Base-by-base conservation (phyloP, 2,888 invertebrate species). In the Pterostichus madidus region DNA sequence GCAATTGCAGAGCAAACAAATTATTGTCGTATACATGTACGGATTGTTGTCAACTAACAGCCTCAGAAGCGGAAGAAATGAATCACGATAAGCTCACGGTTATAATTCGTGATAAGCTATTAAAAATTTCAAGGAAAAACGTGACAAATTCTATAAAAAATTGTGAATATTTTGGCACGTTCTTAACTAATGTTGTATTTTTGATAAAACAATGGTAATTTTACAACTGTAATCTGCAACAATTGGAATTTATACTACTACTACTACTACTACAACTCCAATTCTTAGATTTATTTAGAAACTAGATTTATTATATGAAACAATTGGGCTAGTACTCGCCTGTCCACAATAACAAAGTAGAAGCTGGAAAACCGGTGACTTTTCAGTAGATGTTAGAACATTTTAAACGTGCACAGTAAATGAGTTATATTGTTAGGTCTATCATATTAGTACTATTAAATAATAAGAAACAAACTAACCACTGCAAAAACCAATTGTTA, bases 11-110 rank as follows among this genome's bases (percentile, higher is more conserved):
- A 8, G 53, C 53, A 53, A 53, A 53, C 13, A 11, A 53, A 8
- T 53, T 1, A 53, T 11, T 53, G 8, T 11, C 13, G 53, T 10
- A 7, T 39, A 39, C 39, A 39, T 39, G 39, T 39, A 5, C 2
- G 39, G 8, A 39, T 39, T 39, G 39, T 39, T 39, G 39, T 39
- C 39, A 39, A 5, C 39, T 8, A 39, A 5, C 5, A 39, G 6
- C 6, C 6, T 6, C 39, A 31, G 11, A 49, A 39, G 8, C 44
- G 49, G 64, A 79, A 49, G 44, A 56, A 39, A n/a, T 64, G 79
- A 59, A 64, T 79, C 64, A 79, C 32, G 79, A 79, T 64, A 64
- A 79, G 31, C 61, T 64, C 79, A 79, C 64, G 79, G 46, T n/a
- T 46, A 64, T 31, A 10, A 24, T 39, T 64, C 79, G 79, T 79